Conservation (phyloP, 2,797 vertebrate genomes). For the Sus cebifrons region DNA sequence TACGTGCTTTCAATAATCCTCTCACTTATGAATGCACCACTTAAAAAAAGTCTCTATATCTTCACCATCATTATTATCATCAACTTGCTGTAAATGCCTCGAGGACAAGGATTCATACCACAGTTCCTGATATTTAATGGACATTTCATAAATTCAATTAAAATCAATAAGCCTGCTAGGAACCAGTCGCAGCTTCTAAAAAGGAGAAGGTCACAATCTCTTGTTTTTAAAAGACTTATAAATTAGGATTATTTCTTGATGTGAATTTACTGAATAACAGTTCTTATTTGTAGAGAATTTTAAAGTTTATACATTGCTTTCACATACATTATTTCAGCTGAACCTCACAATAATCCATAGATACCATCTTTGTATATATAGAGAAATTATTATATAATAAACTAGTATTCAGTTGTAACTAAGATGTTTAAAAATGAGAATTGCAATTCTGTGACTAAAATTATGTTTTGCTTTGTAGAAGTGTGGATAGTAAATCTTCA, state of each 20-base stretch:
- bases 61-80: background rate
- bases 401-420: background rate
- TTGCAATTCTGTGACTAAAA: conserved; percentile 26
- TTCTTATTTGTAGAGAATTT: background rate
- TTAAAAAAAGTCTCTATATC: background rate
- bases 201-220: background rate
- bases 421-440: conserved; percentile 54
- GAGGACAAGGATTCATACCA: background rate
- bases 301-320: conserved; percentile 45
- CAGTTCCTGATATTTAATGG: background rate
- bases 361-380: background rate
- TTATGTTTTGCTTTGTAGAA: conserved; percentile 42
- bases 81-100: conserved; percentile 55
- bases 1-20: conserved; percentile 62
- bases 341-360: background rate
- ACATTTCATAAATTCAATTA: conserved; percentile 20
- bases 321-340: background rate
- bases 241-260: conserved; percentile 18
- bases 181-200: conserved; percentile 34
- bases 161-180: conserved; percentile 24
- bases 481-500: conserved; percentile 7
- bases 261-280: background rate
- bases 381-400: conserved; percentile 23
- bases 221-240: background rate
- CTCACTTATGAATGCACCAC: conserved; percentile 17